Base-by-base conservation (phyloP, 2,797 vertebrate species). In the Bryconaethiops microstoma region DNA sequence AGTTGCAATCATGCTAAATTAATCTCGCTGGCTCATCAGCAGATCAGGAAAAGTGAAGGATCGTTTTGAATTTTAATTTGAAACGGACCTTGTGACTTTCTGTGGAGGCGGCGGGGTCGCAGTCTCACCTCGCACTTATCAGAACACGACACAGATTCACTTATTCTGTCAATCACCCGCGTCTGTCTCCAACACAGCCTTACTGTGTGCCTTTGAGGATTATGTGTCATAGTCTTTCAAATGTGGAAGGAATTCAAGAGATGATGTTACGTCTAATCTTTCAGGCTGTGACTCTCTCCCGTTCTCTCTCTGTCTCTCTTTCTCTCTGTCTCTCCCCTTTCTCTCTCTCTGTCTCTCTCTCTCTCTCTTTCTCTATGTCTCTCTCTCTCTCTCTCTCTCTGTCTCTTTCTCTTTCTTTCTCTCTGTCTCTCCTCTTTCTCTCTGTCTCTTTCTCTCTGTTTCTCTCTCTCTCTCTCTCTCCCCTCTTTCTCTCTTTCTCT, bases 1-100 rank as follows among this genome's bases (percentile, higher is more conserved):
- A 87, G 77, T 82, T 77, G 81, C 84, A 82, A 73, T 87, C 85
- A 72, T 78, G 73, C 65, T 50, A 45, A 81, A 85, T 83, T 63
- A 82, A 79, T 84, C 69, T 78, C 59, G 21, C 55, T 35, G 55
- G 79, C 81, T 86, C 82, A 79, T 84, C 83, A 83, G 76, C 59
- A 25, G 52, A 55, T 40, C 62, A 29, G 64, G 73, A 81, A 54
- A 74, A 42, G 50, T 48, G 70, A 74, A 69, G 75, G 76, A 76
- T 78, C 55, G 55, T 21, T 65, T 82, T 59, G 64, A 68, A 69
- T 84, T 83, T 48, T 72, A 76, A 84, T 84, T 77, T 79, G 35
- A 85, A 62, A 71, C 67, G 54, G 63, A 75, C 75, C 54, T 76
- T 74, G 39, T 78, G 77, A 73, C 84, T 77, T 48, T 68, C 35